phyloP scores from a whole-genome alignment of 2,113 vertebrate genomes.

The Mola mola region DNA sequence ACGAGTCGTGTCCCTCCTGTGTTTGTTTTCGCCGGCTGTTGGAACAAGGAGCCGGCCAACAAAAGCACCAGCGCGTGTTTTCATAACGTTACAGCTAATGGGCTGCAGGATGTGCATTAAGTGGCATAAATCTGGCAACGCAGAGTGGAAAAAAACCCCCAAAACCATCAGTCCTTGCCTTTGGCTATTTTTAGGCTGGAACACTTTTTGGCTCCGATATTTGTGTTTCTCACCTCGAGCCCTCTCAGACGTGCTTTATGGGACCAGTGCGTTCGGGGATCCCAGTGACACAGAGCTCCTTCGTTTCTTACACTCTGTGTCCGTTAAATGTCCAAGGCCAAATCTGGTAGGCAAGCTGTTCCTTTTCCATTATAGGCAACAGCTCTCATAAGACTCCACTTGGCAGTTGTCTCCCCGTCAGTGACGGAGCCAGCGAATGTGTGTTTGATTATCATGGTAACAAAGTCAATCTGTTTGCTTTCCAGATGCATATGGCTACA shows the following conservation, averaged over 20 bases:
- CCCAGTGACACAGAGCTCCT: background rate
- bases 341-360: slow-evolving; percentile 39
- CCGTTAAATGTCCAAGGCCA: slow-evolving; percentile 12
- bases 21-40: slow-evolving; percentile 43
- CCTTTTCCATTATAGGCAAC: slow-evolving; percentile 42
- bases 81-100: slow-evolving; percentile 39
- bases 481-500: slow-evolving; percentile 91
- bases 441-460: slow-evolving; percentile 62
- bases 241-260: slow-evolving; percentile 29
- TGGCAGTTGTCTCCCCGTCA: slow-evolving; percentile 33
- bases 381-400: slow-evolving; percentile 34
- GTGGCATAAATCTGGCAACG: slow-evolving; percentile 36
- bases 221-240: slow-evolving; percentile 40
- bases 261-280: slow-evolving; percentile 2
- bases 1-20: slow-evolving; percentile 21
- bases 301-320: background rate
- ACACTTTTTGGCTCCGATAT: slow-evolving; percentile 67
- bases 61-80: slow-evolving; percentile 56
- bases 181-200: slow-evolving; percentile 51
- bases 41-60: slow-evolving; percentile 42
- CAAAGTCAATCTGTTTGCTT: slow-evolving; percentile 62
- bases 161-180: slow-evolving; percentile 35
- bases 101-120: slow-evolving; percentile 24
- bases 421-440: slow-evolving; percentile 39
- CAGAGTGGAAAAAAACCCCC: slow-evolving; percentile 37